Evolutionary conservation across 2,797 vertebrate genomes (phyloP).

Genomic region (Nasua narica): DNA sequence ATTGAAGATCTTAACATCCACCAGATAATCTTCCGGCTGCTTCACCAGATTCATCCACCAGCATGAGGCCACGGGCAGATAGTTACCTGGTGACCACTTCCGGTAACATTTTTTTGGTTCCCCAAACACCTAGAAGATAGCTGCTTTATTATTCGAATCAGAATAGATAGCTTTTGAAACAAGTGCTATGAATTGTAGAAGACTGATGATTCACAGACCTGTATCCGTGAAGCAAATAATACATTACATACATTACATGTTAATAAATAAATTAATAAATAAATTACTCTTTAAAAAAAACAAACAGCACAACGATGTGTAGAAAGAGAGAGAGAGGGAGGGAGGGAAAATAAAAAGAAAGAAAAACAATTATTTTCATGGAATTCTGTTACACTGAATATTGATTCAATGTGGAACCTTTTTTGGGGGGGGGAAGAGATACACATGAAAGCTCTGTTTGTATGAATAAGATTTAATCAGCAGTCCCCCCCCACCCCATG

Average conservation of each 20-base stretch:
- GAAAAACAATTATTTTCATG: conserved; percentile 5
- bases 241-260: too few species aligned
- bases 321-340: background rate
- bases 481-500: background rate
- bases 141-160: background rate
- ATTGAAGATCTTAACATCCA: background rate
- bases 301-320: background rate
- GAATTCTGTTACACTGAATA: background rate
- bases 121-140: background rate
- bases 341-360: background rate
- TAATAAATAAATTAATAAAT: too few species aligned
- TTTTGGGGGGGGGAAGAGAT: background rate
- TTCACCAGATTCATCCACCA: fast-evolving
- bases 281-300: too few species aligned
- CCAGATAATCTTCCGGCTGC: too few species aligned
- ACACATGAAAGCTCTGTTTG: background rate
- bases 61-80: too few species aligned
- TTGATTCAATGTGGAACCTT: background rate
- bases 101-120: background rate
- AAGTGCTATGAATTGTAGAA: background rate
- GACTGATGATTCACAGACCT: too few species aligned
- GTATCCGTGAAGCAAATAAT: too few species aligned
- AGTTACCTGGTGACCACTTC: background rate
- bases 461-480: background rate
- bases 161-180: background rate